Conservation (phyloP, 2,888 invertebrate genomes). For the Tetrapedia diversipes region DNA sequence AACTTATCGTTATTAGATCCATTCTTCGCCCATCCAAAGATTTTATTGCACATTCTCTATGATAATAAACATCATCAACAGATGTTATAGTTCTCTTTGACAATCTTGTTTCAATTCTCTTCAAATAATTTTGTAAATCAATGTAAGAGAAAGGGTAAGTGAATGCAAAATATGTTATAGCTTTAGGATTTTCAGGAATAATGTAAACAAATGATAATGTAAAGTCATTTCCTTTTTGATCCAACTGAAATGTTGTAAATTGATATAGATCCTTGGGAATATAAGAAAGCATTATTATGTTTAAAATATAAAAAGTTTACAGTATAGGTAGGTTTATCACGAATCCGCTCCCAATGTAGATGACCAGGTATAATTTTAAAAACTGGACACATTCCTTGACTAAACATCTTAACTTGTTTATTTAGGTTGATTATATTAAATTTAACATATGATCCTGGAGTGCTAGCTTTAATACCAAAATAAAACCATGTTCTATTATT, state of each 20-base stretch:
- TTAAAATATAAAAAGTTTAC: constrained; percentile 83
- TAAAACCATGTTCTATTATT: constrained; percentile 96
- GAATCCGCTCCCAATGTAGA: constrained; percentile 92
- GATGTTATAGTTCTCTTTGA: constrained; percentile 73
- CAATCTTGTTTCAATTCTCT: constrained; percentile 87
- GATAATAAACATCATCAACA: constrained; percentile 91
- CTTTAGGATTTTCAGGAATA: constrained; percentile 88
- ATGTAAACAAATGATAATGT: constrained; percentile 89
- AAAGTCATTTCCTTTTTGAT: constrained; percentile 87
- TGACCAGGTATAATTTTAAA: constrained; percentile 90
- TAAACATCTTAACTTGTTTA: constrained; percentile 94
- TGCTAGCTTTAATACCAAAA: constrained; percentile 89
- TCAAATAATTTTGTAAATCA: constrained; percentile 90
- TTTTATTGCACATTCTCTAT: constrained; percentile 90
- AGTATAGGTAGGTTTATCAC: constrained; percentile 90
- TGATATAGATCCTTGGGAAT: not conserved
- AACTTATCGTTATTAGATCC: constrained; percentile 93
- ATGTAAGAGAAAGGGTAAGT: constrained; percentile 95
- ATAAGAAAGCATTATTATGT: not conserved
- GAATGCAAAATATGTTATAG: constrained; percentile 94
- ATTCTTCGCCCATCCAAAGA: constrained; percentile 91
- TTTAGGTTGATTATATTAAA: constrained; percentile 94
- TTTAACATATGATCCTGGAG: constrained; percentile 86
- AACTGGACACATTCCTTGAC: constrained; percentile 95
- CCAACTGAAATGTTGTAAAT: constrained; percentile 84